Conservation (phyloP, 2,888 invertebrate species). For the Euplagia quadripunctaria region DNA sequence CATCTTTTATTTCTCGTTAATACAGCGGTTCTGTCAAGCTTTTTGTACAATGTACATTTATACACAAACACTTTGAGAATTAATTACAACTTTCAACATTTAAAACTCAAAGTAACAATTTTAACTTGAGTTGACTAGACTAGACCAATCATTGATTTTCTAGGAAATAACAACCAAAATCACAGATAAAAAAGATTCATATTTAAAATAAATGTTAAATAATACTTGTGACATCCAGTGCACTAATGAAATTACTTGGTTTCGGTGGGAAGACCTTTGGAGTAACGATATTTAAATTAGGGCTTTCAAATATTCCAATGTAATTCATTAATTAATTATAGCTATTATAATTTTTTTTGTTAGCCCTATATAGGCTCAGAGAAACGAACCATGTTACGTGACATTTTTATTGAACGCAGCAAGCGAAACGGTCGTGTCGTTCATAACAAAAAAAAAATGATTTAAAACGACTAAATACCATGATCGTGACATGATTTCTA, state of each 20-base stretch:
- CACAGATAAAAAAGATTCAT: conserved; percentile 43
- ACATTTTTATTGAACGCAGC: neutral
- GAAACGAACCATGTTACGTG: no score
- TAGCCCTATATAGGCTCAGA: neutral
- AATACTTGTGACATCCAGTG: conserved; percentile 42
- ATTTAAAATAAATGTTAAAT: conserved; percentile 19
- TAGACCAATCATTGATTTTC: conserved; percentile 12
- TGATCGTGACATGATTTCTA: neutral
- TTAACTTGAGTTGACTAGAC: conserved; percentile 18
- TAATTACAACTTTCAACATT: conserved; percentile 22
- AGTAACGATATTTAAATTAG: neutral
- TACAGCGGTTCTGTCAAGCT: conserved; percentile 44
- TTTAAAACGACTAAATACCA: neutral
- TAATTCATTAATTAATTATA: neutral
- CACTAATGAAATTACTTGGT: conserved; percentile 26
- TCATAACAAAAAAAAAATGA: neutral
- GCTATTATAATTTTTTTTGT: no score
- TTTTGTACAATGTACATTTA: conserved; percentile 29
- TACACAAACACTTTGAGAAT: conserved; percentile 26
- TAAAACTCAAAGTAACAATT: conserved; percentile 31
- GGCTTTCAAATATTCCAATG: neutral
- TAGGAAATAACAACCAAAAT: conserved; percentile 37
- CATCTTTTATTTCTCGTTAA: conserved; percentile 61
- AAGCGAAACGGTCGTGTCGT: neutral
- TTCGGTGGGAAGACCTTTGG: conserved; percentile 45